These are phyloP conservation scores for Parnassius mnemosyne DNA, from an alignment of 2,888 invertebrate species.

Conservation along the genomic window DNA sequence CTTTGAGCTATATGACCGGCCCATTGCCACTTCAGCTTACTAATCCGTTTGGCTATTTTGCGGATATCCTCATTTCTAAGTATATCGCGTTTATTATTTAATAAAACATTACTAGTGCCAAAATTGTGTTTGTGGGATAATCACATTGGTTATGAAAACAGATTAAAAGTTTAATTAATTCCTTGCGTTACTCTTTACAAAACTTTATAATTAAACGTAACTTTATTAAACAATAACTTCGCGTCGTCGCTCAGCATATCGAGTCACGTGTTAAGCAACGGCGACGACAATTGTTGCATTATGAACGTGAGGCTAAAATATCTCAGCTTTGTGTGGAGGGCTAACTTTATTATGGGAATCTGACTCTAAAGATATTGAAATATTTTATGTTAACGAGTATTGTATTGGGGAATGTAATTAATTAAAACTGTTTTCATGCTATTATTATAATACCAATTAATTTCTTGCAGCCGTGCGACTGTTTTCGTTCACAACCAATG, in stretches of 20 bases:
- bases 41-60: no score
- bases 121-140: no score
- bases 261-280: background rate
- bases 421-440: constrained; percentile 22
- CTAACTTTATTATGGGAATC: constrained; percentile 5
- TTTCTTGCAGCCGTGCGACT: constrained; percentile 13
- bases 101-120: no score
- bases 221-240: background rate
- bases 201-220: background rate
- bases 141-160: no score
- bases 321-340: background rate
- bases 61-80: no score
- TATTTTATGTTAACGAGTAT: constrained; percentile 18
- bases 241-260: background rate
- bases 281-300: background rate
- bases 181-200: no score
- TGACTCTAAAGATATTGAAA: constrained; percentile 3
- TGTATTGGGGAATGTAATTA: constrained; percentile 19
- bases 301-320: background rate
- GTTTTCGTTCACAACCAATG: constrained; percentile 1
- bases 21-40: no score
- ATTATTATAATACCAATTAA: constrained; percentile 13
- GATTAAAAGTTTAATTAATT: no score
- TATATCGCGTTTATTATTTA: no score
- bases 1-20: no score